Base-by-base conservation (phyloP, 92 coral and sea anemone species). In the Epizoanthus rinbou region DNA sequence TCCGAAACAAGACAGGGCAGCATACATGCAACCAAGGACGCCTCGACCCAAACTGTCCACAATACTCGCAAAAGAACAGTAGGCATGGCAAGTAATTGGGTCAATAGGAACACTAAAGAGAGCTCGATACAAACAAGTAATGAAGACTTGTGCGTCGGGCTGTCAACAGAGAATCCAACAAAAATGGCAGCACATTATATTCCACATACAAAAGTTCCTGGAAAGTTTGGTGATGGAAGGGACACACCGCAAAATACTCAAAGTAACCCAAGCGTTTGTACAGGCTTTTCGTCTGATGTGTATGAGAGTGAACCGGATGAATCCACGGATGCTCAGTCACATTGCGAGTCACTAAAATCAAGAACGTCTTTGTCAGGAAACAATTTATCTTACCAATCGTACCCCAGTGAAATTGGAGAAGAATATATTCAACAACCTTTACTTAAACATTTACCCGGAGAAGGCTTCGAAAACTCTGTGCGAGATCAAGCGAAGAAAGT, bases 241-340 rank as follows among this genome's bases (percentile, higher is more conserved):
- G 47, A 23, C 47, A 58, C 57, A 3, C 37, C 57, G 0, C 81
- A 35, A 35, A 69, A 69, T 5, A n/a, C 14, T 17, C 50, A 14
- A 1, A 76, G 81, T 23, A 76, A 67, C 23, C 81, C 81, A 4
- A 76, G 81, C 23, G 81, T 76, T 13, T 37, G 64, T 54, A 76
- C 81, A 3, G 81, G 54, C 3, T 76, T 31, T 39, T 76, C 81
- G 57, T 76, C 81, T 9, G 69, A 76, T 21, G 54, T 43, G 6
- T 33, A 57, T 64, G 54, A 4, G 0, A 76, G 81, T 57, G 81
- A 76, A 35, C 69, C 56, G 0, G 81, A 76, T 58, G 69, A 35
- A 5, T 76, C 81, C 18, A 76, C 24, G 22, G 37, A 5, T 15
- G 62, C 58, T 58, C 69, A 57, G 25, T 76, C 69, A 41, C 69